Base-by-base conservation (phyloP, 2,797 vertebrate genomes). In the Erpetoichthys calabaricus region DNA sequence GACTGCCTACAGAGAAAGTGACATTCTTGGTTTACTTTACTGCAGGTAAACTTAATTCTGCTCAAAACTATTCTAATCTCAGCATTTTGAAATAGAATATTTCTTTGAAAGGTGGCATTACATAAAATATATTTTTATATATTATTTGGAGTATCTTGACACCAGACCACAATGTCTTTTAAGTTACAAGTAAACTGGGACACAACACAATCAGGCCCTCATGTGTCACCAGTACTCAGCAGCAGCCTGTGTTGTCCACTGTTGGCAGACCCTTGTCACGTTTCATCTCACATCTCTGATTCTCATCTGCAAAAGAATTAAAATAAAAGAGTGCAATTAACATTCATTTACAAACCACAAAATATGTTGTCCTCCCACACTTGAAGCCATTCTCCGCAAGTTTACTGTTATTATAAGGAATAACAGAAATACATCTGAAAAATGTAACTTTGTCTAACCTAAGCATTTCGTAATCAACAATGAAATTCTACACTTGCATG, bases 41-140 rank as follows among this genome's bases (percentile, higher is more conserved):
- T 25, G 25, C 25, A 25, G 25, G 25, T 25, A 25, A 25, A 25
- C 25, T 25, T 25, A 25, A 25, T 25, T 25, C 25, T 25, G 25
- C 25, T 25, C 25, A 25, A 25, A 25, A 25, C 25, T 25, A 25
- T 25, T 25, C 25, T 25, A 25, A 25, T 25, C 7, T 49, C 46
- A 49, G 47, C 47, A 25, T 49, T 7, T 49, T 7, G 47, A 49
- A 3, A 7, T 49, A 49, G 7, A 4, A 49, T 7, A 7, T 49
- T n/a, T 49, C n/a, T n/a, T 49, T 49, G n/a, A 49, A 7, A 49
- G 7, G 47, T 7, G 47, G 47, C 47, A 49, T 49, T 49, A 49
- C 47, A 49, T 49, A 49, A 49, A 49, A 49, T 49, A 49, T 49
- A 49, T 49, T 49, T n/a, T 49, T 49, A 49, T 49, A 49, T 49